phyloP scores from a whole-genome alignment of 2,113 vertebrate species.

The Apeltes quadracus region DNA sequence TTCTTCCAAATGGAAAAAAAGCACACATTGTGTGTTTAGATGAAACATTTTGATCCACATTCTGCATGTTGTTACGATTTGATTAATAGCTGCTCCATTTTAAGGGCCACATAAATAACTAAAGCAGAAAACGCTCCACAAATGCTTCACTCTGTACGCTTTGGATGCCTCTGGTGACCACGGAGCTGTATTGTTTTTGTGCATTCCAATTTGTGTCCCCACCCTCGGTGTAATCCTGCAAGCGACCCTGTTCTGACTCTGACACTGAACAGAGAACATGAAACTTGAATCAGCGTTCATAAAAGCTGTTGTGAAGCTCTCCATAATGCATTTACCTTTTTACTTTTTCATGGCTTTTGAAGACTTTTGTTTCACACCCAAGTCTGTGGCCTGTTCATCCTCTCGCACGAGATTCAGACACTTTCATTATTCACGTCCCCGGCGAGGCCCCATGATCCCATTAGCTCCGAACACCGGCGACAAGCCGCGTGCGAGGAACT shows the following conservation, averaged over 20 bases:
- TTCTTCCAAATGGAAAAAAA: background rate
- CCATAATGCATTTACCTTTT: conserved; percentile 22
- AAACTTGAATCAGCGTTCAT: conserved; percentile 17
- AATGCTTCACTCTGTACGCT: too few relatives aligned
- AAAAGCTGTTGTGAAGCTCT: conserved; percentile 12
- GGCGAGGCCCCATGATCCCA: conserved; percentile 47
- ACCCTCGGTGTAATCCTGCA: background rate
- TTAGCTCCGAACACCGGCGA: conserved; percentile 40
- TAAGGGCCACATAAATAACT: background rate
- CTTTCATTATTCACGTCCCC: conserved; percentile 56
- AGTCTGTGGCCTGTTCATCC: conserved; percentile 24
- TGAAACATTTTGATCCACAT: background rate
- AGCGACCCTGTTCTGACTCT: background rate
- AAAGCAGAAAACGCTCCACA: background rate
- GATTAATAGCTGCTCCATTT: background rate
- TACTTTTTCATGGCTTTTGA: conserved; percentile 29
- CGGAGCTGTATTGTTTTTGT: background rate
- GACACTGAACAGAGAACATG: background rate
- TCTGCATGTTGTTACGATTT: background rate
- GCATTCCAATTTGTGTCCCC: background rate
- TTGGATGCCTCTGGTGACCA: too few relatives aligned
- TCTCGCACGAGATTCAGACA: conserved; percentile 30
- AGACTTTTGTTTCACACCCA: conserved; percentile 26
- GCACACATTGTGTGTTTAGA: background rate
- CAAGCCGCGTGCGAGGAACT: conserved; percentile 39